Evolutionary conservation across 2,888 invertebrate genomes (phyloP).

Genomic region (Trisateles emortualis): DNA sequence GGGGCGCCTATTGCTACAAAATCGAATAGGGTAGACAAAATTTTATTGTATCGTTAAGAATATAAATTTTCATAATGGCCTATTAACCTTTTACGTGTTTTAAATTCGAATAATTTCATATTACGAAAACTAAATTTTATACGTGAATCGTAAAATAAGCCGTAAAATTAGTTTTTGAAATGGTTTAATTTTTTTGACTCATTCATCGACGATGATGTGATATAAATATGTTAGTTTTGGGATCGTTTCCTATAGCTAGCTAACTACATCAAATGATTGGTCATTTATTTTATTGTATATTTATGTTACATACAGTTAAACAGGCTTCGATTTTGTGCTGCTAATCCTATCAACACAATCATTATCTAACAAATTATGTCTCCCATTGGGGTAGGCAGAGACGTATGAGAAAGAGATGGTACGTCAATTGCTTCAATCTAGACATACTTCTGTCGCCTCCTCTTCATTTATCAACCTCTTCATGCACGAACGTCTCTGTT

Average conservation of each 20-base stretch:
- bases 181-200: constrained; percentile 17
- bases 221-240: constrained; percentile 7
- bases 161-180: constrained; percentile 22
- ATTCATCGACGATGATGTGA: constrained; percentile 8
- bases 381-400: too few relatives aligned
- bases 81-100: constrained; percentile 42
- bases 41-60: constrained; percentile 34
- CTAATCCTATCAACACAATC: too few relatives aligned
- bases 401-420: too few relatives aligned
- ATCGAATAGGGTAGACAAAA: constrained; percentile 11
- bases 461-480: too few relatives aligned
- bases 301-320: neutral
- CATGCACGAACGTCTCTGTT: too few relatives aligned
- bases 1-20: constrained; percentile 4
- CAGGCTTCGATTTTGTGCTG: neutral
- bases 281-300: neutral
- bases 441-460: too few relatives aligned
- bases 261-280: neutral
- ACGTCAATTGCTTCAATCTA: too few relatives aligned
- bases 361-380: too few relatives aligned
- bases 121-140: constrained; percentile 35
- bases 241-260: neutral
- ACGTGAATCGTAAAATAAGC: constrained; percentile 30
- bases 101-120: constrained; percentile 32
- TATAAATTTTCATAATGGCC: constrained; percentile 35